Evolutionary conservation across 2,888 invertebrate species (phyloP).

Genomic region (Archips crataeganus): DNA sequence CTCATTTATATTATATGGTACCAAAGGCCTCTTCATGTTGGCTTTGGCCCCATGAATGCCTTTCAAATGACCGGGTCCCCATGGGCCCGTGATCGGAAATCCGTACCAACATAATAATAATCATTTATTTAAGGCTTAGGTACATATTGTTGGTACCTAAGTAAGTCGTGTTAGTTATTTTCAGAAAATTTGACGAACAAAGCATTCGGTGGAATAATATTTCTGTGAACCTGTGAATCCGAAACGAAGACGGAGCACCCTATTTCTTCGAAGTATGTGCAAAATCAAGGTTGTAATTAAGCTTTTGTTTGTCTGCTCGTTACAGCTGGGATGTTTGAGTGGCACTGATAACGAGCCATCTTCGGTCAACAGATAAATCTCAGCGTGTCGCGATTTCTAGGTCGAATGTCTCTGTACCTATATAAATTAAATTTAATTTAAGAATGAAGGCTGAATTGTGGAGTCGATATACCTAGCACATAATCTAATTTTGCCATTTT

Average conservation of each 20-base stretch:
- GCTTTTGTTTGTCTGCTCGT: constrained; percentile 20
- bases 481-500: too few relatives aligned
- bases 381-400: constrained; percentile 19
- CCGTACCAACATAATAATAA: too few relatives aligned
- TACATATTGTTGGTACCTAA: too few relatives aligned
- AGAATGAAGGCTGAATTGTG: too few relatives aligned
- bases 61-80: too few relatives aligned
- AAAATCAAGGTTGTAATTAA: constrained; percentile 25
- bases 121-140: too few relatives aligned
- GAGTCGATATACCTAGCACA: too few relatives aligned
- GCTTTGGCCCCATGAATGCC: too few relatives aligned
- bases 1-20: too few relatives aligned
- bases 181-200: neutral
- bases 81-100: too few relatives aligned
- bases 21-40: too few relatives aligned
- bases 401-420: constrained; percentile 3
- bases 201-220: neutral
- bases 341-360: constrained; percentile 23
- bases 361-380: constrained; percentile 32
- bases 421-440: neutral
- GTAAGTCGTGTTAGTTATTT: neutral
- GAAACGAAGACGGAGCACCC: neutral
- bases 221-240: neutral
- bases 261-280: neutral
- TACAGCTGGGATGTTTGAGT: constrained; percentile 21